Evolutionary conservation across 2,797 vertebrate genomes (phyloP).

Genomic region (Mallotus villosus): DNA sequence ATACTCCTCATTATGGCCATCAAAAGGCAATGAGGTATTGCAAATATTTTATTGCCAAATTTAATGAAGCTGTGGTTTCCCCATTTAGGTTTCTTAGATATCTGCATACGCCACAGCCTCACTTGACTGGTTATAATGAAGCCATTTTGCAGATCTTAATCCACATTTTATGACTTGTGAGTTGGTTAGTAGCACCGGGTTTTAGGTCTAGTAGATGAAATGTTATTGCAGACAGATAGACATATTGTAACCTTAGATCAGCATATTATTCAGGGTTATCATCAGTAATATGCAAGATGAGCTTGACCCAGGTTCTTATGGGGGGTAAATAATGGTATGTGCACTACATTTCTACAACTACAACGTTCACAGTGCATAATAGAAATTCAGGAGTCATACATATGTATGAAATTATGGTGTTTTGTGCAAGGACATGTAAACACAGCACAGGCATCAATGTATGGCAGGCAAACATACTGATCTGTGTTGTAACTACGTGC

Average conservation of each 20-base stretch:
- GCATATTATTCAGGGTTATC: slow-evolving; percentile 43
- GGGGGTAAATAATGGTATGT: slow-evolving; percentile 45
- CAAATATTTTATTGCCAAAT: slow-evolving; percentile 80
- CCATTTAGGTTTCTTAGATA: slow-evolving; percentile 66
- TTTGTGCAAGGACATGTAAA: slow-evolving; percentile 53
- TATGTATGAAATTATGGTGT: slow-evolving; percentile 57
- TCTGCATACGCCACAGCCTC: slow-evolving; percentile 58
- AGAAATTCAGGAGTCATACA: slow-evolving; percentile 66
- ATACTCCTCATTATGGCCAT: slow-evolving; percentile 77
- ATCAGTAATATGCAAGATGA: slow-evolving; percentile 33
- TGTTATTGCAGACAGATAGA: not conserved
- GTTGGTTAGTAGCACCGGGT: slow-evolving; percentile 43
- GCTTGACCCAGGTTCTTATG: slow-evolving; percentile 29
- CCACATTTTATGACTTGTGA: slow-evolving; percentile 39
- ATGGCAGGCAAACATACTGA: slow-evolving; percentile 46
- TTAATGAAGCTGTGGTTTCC: slow-evolving; percentile 76
- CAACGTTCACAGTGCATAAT: slow-evolving; percentile 60
- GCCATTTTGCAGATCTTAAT: slow-evolving; percentile 49
- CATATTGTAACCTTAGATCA: not conserved
- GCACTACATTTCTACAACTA: slow-evolving; percentile 42
- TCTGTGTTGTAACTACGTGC: slow-evolving; percentile 41
- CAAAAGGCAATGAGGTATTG: slow-evolving; percentile 80
- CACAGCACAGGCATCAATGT: slow-evolving; percentile 27
- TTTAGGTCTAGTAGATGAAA: slow-evolving; percentile 25
- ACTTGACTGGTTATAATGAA: slow-evolving; percentile 51